phyloP scores from a whole-genome alignment of 2,797 vertebrate genomes.

The Gouania willdenowi region DNA sequence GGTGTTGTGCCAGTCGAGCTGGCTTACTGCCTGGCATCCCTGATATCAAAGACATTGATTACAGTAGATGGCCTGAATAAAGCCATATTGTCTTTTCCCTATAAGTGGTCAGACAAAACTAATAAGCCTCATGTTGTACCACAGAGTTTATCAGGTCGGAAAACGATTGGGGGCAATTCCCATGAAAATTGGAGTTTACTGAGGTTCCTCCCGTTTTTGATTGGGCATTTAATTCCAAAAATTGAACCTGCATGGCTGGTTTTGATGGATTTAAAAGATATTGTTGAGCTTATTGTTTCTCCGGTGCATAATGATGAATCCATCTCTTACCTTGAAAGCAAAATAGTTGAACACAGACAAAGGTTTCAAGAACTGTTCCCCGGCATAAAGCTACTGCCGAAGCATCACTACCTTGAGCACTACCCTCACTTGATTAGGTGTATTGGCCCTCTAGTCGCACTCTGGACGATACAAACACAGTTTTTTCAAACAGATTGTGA shows the following conservation, averaged over 20 bases:
- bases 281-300: slow-evolving; percentile 15
- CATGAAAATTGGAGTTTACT: slow-evolving; percentile 10
- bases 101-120: too few relatives aligned
- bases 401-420: slow-evolving; percentile 23
- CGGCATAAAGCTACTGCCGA: slow-evolving; percentile 5
- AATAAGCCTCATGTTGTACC: slow-evolving; percentile 5
- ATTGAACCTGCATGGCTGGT: slow-evolving; percentile 8
- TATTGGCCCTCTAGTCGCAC: slow-evolving; percentile 12
- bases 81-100: not conserved
- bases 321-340: slow-evolving; percentile 18
- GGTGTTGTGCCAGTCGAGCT: slow-evolving; percentile 6
- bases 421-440: slow-evolving; percentile 9
- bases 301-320: slow-evolving; percentile 18
- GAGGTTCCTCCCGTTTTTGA: slow-evolving; percentile 10
- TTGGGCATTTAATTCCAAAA: slow-evolving; percentile 6
- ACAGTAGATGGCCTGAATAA: slow-evolving; percentile 6
- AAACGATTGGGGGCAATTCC: slow-evolving; percentile 7
- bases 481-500: too few relatives aligned
- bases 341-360: too few relatives aligned
- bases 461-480: too few relatives aligned
- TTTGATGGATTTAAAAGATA: slow-evolving; percentile 15
- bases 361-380: slow-evolving; percentile 3
- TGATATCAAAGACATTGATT: slow-evolving; percentile 12
- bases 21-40: not conserved
- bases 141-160: not conserved